phyloP scores from a whole-genome alignment of 2,888 invertebrate species.

The Pristionchus maxplancki region DNA sequence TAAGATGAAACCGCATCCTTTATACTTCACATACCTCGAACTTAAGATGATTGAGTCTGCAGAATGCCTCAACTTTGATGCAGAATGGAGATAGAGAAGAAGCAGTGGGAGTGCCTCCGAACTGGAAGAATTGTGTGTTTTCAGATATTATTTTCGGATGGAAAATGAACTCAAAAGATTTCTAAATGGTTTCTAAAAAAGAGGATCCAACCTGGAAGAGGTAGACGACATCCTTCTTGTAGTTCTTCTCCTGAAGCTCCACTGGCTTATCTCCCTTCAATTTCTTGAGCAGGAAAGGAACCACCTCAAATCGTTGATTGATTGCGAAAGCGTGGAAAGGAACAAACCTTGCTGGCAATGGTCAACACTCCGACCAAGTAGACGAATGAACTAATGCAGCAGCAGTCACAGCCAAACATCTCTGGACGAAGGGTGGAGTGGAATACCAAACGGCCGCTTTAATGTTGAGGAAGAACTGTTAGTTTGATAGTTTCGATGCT shows the following conservation, averaged over 20 bases:
- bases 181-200: background rate
- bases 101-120: conserved; percentile 66
- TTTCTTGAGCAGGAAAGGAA: background rate
- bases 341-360: conserved; percentile 18
- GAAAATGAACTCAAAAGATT: background rate
- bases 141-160: too few species aligned
- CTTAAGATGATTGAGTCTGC: conserved; percentile 71
- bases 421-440: background rate
- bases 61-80: conserved; percentile 75
- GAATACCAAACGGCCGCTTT: background rate
- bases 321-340: too few species aligned
- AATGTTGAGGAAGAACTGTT: too few species aligned
- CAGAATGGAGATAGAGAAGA: conserved; percentile 76
- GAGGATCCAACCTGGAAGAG: conserved; percentile 58
- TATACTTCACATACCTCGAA: conserved; percentile 68
- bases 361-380: background rate
- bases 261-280: background rate
- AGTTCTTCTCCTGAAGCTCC: conserved; percentile 55
- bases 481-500: too few species aligned
- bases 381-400: conserved; percentile 20
- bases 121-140: too few species aligned
- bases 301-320: background rate
- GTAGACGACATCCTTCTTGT: conserved; percentile 72
- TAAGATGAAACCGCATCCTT: too few species aligned
- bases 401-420: conserved; percentile 30